Percentiles rank a stretch among this genome's conserved stretches.
Conservation (phyloP, 2,888 invertebrate species). For the Abrostola tripartita region DNA sequence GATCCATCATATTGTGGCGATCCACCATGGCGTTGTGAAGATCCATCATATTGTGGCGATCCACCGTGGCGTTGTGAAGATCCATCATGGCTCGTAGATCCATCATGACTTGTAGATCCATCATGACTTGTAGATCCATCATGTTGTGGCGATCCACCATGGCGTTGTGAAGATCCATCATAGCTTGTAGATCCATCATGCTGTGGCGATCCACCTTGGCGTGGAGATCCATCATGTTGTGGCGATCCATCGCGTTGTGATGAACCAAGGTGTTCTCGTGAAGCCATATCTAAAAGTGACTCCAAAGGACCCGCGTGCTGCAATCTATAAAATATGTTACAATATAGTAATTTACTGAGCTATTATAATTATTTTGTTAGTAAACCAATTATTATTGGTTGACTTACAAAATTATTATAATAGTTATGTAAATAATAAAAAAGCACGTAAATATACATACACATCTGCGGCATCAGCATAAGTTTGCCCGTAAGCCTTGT, state of each 20-base stretch:
- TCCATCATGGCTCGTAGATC: too few species aligned
- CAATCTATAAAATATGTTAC: conserved; percentile 4
- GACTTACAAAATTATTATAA: too few species aligned
- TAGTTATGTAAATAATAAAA: too few species aligned
- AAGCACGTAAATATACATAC: conserved; percentile 63
- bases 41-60: background rate
- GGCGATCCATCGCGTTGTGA: background rate
- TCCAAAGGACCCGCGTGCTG: conserved; percentile 10
- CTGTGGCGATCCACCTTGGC: background rate
- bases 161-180: background rate
- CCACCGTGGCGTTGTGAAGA: too few species aligned
- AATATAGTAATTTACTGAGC: background rate
- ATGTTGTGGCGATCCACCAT: background rate
- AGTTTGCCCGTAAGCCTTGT: conserved; percentile 69
- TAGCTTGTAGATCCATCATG: background rate
- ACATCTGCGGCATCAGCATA: conserved; percentile 71
- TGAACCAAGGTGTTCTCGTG: background rate
- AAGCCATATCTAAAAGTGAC: background rate
- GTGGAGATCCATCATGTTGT: background rate
- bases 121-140: background rate
- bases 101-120: background rate
- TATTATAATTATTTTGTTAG: background rate
- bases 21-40: too few species aligned
- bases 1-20: too few species aligned
- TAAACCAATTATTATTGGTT: background rate